Conservation (phyloP, 2,797 vertebrate genomes). For the Poeciliopsis gracilis region DNA sequence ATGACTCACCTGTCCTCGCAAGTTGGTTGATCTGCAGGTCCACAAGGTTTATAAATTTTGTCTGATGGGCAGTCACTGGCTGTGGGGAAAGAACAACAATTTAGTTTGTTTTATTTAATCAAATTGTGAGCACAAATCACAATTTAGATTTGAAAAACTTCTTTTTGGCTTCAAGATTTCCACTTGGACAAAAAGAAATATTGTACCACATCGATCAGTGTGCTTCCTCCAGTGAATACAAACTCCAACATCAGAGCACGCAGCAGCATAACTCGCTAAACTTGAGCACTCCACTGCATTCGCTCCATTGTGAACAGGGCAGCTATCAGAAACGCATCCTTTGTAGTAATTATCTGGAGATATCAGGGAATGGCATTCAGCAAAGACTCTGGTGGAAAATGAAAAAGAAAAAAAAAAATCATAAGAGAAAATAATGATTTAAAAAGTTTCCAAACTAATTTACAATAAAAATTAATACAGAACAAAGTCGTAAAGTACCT, state of each 20-base stretch:
- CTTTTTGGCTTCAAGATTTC: not conserved
- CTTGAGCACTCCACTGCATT: slow-evolving; percentile 76
- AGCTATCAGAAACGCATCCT: slow-evolving; percentile 82
- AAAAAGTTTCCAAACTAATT: too few species aligned
- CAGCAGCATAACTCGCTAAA: slow-evolving; percentile 83
- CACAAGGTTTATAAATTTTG: slow-evolving; percentile 86
- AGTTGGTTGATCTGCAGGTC: slow-evolving; percentile 75
- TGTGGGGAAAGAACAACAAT: slow-evolving; percentile 51
- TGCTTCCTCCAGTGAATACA: slow-evolving; percentile 86
- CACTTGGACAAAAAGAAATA: not conserved
- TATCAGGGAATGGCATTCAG: slow-evolving; percentile 80
- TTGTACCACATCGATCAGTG: slow-evolving; percentile 79
- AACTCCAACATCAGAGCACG: slow-evolving; percentile 78
- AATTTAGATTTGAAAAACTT: not conserved
- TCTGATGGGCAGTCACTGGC: slow-evolving; percentile 75
- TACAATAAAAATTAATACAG: not conserved
- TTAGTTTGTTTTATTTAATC: not conserved
- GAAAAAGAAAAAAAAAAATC: not conserved
- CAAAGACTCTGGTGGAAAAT: slow-evolving; percentile 79
- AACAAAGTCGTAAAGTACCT: slow-evolving; percentile 54
- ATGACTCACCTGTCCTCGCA: slow-evolving; percentile 79
- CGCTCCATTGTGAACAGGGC: slow-evolving; percentile 59
- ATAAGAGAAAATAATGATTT: too few species aligned
- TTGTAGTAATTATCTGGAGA: slow-evolving; percentile 77
- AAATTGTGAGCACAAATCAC: not conserved